These are phyloP conservation scores for Helicoverpa zea DNA, from an alignment of 1,140 invertebrate genomes.

Conservation along the genomic window DNA sequence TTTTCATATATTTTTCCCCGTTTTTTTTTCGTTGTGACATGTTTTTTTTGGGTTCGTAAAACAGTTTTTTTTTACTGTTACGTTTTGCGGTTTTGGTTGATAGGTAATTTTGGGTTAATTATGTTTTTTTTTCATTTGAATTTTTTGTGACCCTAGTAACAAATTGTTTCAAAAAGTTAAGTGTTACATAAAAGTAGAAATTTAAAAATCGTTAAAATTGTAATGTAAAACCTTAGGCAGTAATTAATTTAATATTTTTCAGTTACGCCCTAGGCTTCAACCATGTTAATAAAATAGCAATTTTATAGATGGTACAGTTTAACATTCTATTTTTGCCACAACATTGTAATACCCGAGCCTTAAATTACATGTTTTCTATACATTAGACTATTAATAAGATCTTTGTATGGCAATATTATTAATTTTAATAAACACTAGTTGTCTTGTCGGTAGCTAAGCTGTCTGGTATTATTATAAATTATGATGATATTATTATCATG, in stretches of 20 bases:
- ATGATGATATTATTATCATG: constrained; percentile 29
- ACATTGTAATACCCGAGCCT: background rate
- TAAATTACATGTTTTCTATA: background rate
- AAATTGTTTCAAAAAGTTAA: background rate
- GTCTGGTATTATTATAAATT: constrained; percentile 7
- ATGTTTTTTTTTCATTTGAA: background rate
- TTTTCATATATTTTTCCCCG: constrained; percentile 47
- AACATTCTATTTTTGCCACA: background rate
- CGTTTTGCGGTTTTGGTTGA: constrained; percentile 6
- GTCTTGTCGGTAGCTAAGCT: constrained; percentile 16
- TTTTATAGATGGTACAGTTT: too few species aligned
- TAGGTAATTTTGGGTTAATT: constrained; percentile 18
- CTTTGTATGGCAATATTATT: constrained; percentile 12
- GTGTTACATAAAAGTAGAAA: too few species aligned
- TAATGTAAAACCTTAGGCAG: too few species aligned
- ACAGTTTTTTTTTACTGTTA: background rate
- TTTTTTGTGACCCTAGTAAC: background rate
- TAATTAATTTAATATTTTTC: too few species aligned
- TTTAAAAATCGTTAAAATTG: too few species aligned
- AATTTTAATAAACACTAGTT: constrained; percentile 17
- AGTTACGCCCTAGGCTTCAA: too few species aligned
- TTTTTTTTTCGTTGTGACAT: constrained; percentile 28
- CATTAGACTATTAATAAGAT: constrained; percentile 3
- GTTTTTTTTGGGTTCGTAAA: background rate
- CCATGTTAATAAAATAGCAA: too few species aligned